Evolutionary conservation across 2,888 invertebrate species (phyloP).

Genomic region (Lasioglossum vierecki): DNA sequence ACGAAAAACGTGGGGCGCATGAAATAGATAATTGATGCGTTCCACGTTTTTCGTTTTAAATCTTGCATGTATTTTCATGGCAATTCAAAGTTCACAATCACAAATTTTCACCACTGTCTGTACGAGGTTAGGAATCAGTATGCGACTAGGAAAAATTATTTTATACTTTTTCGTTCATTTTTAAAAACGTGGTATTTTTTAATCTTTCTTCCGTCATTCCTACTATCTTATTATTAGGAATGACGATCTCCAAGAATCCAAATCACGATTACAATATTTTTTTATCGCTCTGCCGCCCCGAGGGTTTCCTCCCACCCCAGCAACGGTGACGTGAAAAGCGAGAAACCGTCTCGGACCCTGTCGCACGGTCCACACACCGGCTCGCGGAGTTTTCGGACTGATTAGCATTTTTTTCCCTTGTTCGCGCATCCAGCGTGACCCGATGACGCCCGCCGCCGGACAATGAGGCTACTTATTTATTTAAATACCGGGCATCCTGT

Average conservation of each 20-base stretch:
- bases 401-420: slow-evolving; percentile 76
- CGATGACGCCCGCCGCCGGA: slow-evolving; percentile 74
- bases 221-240: no score
- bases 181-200: no score
- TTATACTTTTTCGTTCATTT: no score
- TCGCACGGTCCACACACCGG: slow-evolving; percentile 34
- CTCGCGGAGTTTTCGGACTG: slow-evolving; percentile 73
- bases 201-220: no score
- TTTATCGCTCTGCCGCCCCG: slow-evolving; percentile 1
- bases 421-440: slow-evolving; percentile 73
- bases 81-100: no score
- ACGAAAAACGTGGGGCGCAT: no score
- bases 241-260: background rate
- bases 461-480: slow-evolving; percentile 83
- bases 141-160: no score
- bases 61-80: no score
- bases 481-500: slow-evolving; percentile 84
- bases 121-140: no score
- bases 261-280: background rate
- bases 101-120: no score
- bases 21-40: no score
- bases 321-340: slow-evolving; percentile 39
- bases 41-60: no score
- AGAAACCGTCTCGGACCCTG: slow-evolving; percentile 5
- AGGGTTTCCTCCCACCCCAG: slow-evolving; percentile 29